These are phyloP conservation scores for Pantala flavescens DNA, from an alignment of 1,140 invertebrate genomes.

Conservation along the genomic window DNA sequence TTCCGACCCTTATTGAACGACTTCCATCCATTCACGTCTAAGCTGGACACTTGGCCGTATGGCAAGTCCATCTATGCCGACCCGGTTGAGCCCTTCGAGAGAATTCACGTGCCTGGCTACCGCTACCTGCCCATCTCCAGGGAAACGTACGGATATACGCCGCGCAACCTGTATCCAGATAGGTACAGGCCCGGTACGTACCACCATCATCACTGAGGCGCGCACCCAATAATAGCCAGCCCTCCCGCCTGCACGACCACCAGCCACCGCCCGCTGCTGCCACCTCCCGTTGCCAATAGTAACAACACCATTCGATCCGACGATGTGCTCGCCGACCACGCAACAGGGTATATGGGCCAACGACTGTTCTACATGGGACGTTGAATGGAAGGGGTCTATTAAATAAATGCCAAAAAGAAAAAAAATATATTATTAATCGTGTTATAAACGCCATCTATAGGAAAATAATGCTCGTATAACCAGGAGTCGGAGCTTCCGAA, in stretches of 20 bases:
- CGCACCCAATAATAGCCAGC: neutral
- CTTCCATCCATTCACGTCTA: slow-evolving; percentile 48
- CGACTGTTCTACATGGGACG: neutral
- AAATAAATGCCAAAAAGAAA: neutral
- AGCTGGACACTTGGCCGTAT: slow-evolving; percentile 49
- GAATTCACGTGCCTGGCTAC: slow-evolving; percentile 74
- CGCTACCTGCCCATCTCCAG: slow-evolving; percentile 78
- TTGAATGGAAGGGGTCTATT: neutral
- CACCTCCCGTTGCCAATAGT: slow-evolving; percentile 14
- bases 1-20: slow-evolving; percentile 45
- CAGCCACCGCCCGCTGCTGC: neutral
- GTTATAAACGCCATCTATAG: neutral
- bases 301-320: slow-evolving; percentile 12
- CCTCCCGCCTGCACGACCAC: neutral
- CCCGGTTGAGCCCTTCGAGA: slow-evolving; percentile 61
- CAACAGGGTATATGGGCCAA: neutral
- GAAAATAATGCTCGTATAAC: neutral
- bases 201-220: slow-evolving; percentile 19
- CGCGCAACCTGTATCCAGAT: slow-evolving; percentile 71
- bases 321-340: neutral
- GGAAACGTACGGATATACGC: slow-evolving; percentile 77
- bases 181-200: slow-evolving; percentile 77
- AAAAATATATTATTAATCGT: slow-evolving; percentile 1
- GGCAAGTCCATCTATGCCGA: slow-evolving; percentile 77
- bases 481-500: neutral